Conservation (phyloP, 2,888 invertebrate genomes). For the Xanthia icteritia region DNA sequence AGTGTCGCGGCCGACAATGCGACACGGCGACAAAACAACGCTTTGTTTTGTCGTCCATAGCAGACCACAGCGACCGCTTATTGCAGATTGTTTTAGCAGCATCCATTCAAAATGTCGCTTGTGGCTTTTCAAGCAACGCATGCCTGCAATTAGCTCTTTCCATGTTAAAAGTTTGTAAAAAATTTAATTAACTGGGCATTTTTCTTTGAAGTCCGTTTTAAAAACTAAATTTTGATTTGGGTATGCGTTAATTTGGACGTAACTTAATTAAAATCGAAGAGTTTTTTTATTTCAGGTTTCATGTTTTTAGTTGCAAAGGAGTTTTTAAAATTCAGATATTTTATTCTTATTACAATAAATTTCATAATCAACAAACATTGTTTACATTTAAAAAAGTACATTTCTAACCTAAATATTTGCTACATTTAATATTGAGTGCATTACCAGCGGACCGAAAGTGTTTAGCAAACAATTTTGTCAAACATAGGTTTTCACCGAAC, state of each 20-base stretch:
- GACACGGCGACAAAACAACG: constrained; percentile 65
- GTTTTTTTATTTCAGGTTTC: neutral
- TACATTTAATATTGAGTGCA: neutral
- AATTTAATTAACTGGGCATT: constrained; percentile 38
- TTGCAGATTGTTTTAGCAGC: constrained; percentile 74
- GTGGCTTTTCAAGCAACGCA: constrained; percentile 68
- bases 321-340: neutral
- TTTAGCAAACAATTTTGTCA: constrained; percentile 7
- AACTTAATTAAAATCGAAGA: constrained; percentile 23
- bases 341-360: neutral
- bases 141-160: constrained; percentile 65
- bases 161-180: constrained; percentile 55
- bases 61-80: constrained; percentile 68
- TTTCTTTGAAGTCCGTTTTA: constrained; percentile 15
- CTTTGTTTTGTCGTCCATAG: constrained; percentile 67
- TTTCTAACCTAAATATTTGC: constrained; percentile 13
- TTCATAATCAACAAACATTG: neutral
- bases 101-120: constrained; percentile 71
- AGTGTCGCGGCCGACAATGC: constrained; percentile 58
- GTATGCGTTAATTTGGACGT: constrained; percentile 16
- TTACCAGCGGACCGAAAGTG: neutral
- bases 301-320: neutral
- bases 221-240: constrained; percentile 14
- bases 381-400: neutral
- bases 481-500: neutral